These are phyloP conservation scores for Fissipunctia ypsillon DNA, from an alignment of 2,888 invertebrate genomes.

Conservation along the genomic window DNA sequence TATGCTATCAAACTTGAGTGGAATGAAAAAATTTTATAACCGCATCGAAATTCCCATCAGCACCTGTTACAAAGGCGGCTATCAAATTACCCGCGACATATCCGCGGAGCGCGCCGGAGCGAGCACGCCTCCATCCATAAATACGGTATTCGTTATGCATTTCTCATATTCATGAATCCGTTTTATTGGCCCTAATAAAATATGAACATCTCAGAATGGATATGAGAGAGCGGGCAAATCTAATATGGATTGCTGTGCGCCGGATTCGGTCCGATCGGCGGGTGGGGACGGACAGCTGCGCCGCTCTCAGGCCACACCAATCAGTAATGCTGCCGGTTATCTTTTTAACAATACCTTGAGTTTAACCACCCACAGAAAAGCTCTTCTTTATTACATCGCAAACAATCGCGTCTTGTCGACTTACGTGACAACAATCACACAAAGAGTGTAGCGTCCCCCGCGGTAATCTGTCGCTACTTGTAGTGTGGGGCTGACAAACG, in stretches of 20 bases:
- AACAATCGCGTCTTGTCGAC: conserved; percentile 56
- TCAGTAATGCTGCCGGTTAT: conserved; percentile 46
- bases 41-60: conserved; percentile 89
- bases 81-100: conserved; percentile 90
- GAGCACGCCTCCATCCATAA: conserved; percentile 89
- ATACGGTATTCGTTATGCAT: conserved; percentile 91
- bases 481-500: conserved; percentile 73
- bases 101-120: conserved; percentile 79
- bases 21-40: conserved; percentile 84
- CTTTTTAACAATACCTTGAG: conserved; percentile 43
- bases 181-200: conserved; percentile 91
- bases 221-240: conserved; percentile 90
- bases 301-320: conserved; percentile 57
- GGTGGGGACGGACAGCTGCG: conserved; percentile 78
- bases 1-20: conserved; percentile 83
- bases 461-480: conserved; percentile 68
- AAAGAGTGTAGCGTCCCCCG: conserved; percentile 56
- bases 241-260: conserved; percentile 90
- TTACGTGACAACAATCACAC: conserved; percentile 59
- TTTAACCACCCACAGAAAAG: conserved; percentile 42
- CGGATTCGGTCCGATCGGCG: conserved; percentile 86
- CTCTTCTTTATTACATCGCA: conserved; percentile 47
- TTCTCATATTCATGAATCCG: conserved; percentile 91
- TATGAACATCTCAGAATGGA: conserved; percentile 91
- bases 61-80: conserved; percentile 90